Evolutionary conservation across 2,888 invertebrate genomes (phyloP).

Genomic region (Netelia virgata): DNA sequence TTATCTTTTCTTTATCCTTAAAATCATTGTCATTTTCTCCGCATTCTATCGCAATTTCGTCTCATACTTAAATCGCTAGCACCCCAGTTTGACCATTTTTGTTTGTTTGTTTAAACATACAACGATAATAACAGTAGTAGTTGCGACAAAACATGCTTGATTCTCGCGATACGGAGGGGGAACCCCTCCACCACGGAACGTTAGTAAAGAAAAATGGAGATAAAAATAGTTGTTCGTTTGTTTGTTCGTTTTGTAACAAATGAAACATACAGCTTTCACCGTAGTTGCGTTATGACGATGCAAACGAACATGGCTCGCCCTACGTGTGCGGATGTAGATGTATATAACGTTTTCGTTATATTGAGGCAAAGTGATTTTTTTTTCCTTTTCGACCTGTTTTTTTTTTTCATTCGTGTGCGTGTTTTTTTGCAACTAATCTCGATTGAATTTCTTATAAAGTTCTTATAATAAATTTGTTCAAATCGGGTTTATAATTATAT

Average conservation of each 20-base stretch:
- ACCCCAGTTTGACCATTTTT: conserved; percentile 67
- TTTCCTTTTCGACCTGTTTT: background rate
- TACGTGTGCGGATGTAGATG: conserved; percentile 42
- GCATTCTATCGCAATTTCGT: background rate
- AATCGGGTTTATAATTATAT: background rate
- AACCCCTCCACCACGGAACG: conserved; percentile 55
- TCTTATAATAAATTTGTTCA: background rate
- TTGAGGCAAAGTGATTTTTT: conserved; percentile 1
- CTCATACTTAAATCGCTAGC: conserved; percentile 69
- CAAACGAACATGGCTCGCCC: conserved; percentile 58
- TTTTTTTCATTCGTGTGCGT: too few species aligned
- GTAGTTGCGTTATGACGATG: conserved; percentile 63
- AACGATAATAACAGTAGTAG: conserved; percentile 18
- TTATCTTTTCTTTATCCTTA: background rate
- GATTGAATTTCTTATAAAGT: conserved; percentile 1
- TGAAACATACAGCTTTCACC: conserved; percentile 65
- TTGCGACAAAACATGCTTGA: conserved; percentile 58
- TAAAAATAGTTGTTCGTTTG: conserved; percentile 22
- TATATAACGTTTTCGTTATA: background rate
- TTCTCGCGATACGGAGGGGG: conserved; percentile 52
- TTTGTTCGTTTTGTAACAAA: conserved; percentile 40
- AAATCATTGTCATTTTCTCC: conserved; percentile 1
- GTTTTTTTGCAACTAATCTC: background rate
- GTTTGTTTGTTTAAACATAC: conserved; percentile 6
- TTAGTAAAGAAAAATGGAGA: conserved; percentile 62